Base-by-base conservation (phyloP, 2,888 invertebrate genomes). In the Sthenelais limicola region DNA sequence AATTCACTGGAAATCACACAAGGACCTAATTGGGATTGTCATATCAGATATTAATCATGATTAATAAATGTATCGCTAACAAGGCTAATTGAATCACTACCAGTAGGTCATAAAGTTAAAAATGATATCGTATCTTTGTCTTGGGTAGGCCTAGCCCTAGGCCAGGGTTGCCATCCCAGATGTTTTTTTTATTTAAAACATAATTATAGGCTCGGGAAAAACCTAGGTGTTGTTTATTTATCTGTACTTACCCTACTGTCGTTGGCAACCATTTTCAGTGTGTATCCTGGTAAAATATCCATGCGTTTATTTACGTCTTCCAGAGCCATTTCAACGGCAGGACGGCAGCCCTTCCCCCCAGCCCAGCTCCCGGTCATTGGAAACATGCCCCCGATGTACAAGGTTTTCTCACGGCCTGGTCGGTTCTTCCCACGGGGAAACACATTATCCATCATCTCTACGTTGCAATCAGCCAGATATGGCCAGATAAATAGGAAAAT, bases 341-440 rank as follows among this genome's bases (percentile, higher is more conserved):
- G 98, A 91, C 95, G 94, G 89, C 98, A 99, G 12, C 98, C 98
- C 91, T 96, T 95, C 3, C 98, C 98, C 43, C 98, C 98, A 85
- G 98, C 97, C 98, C 98, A 98, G 81, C 97, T 97, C 68, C 97
- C 98, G 72, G 92, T 93, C 90, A 98, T 98, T 48, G 99, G 98
- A 89, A 99, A 99, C 85, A 98, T 97, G 71, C 97, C 98, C 71
- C 98, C 99, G 30, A 79, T 77, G 68, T 73, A 76, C 24, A 79
- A 72, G 7, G 73, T 73, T 68, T 69, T 68, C 32, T 62, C 71
- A 47, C 49, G 24, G 24, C 35, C 68, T 21, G 15, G 15, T 1
- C 38, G 62, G 35, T 62, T 62, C 12, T 35, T 24, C 21, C 62
- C 62, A 1, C 21, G 38, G 1, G 62, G 62, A 28, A 62, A 62